A percentile compares a stretch with the other conserved stretches of the same genome.
Conservation (phyloP, 2,113 vertebrate species). For the Oncorhynchus tshawytscha region DNA sequence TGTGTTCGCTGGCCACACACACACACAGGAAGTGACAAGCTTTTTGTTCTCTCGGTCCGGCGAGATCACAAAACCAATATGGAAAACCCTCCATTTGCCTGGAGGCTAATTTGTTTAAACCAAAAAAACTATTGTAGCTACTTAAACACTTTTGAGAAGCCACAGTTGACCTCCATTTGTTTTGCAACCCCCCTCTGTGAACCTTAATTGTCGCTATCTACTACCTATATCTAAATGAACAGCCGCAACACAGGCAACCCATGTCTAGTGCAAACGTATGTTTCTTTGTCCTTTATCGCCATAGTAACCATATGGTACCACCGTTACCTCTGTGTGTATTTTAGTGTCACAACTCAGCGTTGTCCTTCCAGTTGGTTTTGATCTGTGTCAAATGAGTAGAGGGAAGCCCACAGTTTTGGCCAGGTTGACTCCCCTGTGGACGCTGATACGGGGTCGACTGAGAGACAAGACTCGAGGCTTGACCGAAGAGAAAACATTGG, state of each 20-base stretch:
- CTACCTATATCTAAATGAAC: not conserved
- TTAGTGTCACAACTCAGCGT: not conserved
- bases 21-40: constrained; percentile 32
- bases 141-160: constrained; percentile 43
- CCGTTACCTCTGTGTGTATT: not conserved
- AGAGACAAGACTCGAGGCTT: not conserved
- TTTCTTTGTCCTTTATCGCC: not conserved
- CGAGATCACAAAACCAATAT: constrained; percentile 61
- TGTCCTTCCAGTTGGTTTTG: not conserved
- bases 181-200: not conserved
- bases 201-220: not conserved
- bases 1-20: constrained; percentile 48
- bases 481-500: not conserved
- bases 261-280: not conserved
- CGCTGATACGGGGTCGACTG: not conserved
- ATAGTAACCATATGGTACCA: not conserved
- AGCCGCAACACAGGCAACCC: not conserved
- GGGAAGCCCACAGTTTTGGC: constrained; percentile 35
- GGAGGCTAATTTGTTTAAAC: constrained; percentile 50
- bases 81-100: constrained; percentile 59
- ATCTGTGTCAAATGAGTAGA: constrained; percentile 24
- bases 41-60: constrained; percentile 19
- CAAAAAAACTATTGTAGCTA: constrained; percentile 34
- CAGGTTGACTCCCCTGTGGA: not conserved
- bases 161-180: constrained; percentile 23